Evolutionary conservation across 1,140 invertebrate genomes (phyloP), one percentile per base, ranked within the genome.

Genomic region (Apis florea): DNA sequence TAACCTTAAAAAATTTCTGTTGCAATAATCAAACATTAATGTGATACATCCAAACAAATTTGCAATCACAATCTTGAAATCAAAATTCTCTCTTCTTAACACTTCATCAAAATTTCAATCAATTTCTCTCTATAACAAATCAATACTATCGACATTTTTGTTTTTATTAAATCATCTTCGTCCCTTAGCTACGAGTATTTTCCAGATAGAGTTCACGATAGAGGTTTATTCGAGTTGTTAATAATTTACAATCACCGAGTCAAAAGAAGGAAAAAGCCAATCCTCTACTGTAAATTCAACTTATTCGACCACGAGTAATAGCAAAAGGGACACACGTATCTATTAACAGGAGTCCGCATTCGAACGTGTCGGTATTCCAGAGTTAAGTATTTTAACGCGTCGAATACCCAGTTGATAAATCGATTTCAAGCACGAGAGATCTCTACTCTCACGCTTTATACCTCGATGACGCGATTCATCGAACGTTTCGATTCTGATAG

Each of bases 361-460:
- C 40, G 74, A 77, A 56, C 51, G 51, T 63, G 51, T 11, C 63
- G 53, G 74, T 58, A 77, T 77, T 77, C 51, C 63, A 31, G 31
- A 64, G 74, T 77, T 77, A 77, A 77, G 63, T 53, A 77, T 68
- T 77, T 77, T 56, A 77, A 31, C 63, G 74, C 53, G 26, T 68
- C 63, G 64, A 68, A 77, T 31, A n/a, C 26, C 0, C 51, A 9
- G 51, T 24, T 77, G 63, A 77, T 77, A 77, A 68, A 77, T 77
- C 31, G 51, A 77, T 77, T 56, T 56, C 15, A 77, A 53, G 56
- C 64, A 26, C 31, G 64, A 77, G 64, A 77, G 63, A 56, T 40
- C 21, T 8, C 13, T 2, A 1, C 53, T 77, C 74, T 77, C 64
- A 67, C 74, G 74, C 64, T 67, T 77, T 77, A n/a, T 68, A 19